Conservation (phyloP, 2,888 invertebrate genomes). For the Hoplodrina ambigua region DNA sequence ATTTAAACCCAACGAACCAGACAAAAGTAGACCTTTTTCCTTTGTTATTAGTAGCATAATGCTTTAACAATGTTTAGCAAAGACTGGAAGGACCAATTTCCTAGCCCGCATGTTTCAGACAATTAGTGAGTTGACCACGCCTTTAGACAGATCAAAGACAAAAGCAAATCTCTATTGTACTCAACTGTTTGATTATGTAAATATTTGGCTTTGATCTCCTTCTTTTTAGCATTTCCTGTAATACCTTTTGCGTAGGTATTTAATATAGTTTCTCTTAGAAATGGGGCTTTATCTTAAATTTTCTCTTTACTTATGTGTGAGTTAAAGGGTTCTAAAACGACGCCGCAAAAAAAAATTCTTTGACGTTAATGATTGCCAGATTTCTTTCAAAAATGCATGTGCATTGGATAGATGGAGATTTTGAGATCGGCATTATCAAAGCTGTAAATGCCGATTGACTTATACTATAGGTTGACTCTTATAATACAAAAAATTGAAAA, state of each 20-base stretch:
- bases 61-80: not conserved
- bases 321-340: too few species aligned
- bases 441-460: too few species aligned
- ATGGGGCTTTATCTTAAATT: not conserved
- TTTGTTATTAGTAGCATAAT: slow-evolving; percentile 8
- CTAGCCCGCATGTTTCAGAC: slow-evolving; percentile 74
- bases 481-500: not conserved
- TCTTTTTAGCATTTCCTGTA: slow-evolving; percentile 1
- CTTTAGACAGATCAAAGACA: slow-evolving; percentile 35
- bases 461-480: too few species aligned
- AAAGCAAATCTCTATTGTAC: slow-evolving; percentile 34
- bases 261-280: not conserved
- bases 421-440: too few species aligned
- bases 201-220: slow-evolving; percentile 25
- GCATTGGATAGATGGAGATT: too few species aligned
- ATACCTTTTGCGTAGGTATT: not conserved
- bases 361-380: too few species aligned
- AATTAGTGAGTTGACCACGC: slow-evolving; percentile 61
- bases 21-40: slow-evolving; percentile 9
- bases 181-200: slow-evolving; percentile 41
- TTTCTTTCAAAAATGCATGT: too few species aligned
- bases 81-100: slow-evolving; percentile 37
- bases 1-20: slow-evolving; percentile 15
- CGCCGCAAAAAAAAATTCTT: too few species aligned
- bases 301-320: too few species aligned